A percentile compares a stretch with the other conserved stretches of the same genome.
Evolutionary conservation across 2,888 invertebrate species (phyloP).

Genomic region (Yponomeuta plumbellus): DNA sequence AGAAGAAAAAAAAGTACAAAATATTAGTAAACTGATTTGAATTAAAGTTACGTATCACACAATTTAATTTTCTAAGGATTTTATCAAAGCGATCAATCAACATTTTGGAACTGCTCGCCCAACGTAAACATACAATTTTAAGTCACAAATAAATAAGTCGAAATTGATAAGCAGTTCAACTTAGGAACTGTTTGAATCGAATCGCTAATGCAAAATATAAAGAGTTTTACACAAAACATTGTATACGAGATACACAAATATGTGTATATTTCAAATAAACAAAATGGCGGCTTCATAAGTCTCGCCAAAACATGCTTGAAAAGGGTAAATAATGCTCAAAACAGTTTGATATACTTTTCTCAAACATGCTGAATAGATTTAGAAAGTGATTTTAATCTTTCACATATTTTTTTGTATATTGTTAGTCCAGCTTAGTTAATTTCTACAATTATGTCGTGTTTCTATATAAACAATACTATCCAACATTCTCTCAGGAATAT

Average conservation of each 20-base stretch:
- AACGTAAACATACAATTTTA: neutral
- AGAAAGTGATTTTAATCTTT: neutral
- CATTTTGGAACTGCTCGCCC: neutral
- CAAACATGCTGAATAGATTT: neutral
- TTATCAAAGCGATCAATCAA: neutral
- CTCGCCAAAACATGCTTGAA: neutral
- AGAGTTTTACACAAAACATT: slow-evolving; percentile 21
- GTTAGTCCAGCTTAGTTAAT: slow-evolving; percentile 1
- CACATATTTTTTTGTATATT: neutral
- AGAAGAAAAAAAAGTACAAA: neutral
- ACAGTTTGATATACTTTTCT: slow-evolving; percentile 1
- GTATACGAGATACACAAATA: slow-evolving; percentile 53
- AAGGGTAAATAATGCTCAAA: neutral
- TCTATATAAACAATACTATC: neutral
- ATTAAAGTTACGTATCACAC: neutral
- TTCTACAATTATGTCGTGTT: neutral
- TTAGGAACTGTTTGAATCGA: neutral
- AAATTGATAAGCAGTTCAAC: neutral
- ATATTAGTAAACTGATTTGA: neutral
- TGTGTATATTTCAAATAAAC: slow-evolving; percentile 47
- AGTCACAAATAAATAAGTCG: slow-evolving; percentile 3
- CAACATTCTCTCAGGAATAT: neutral
- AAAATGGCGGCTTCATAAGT: slow-evolving; percentile 28
- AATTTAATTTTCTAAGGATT: neutral
- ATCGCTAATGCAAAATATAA: neutral